Evolutionary conservation across 2,797 vertebrate species (phyloP).

Genomic region (Coilia nasus): DNA sequence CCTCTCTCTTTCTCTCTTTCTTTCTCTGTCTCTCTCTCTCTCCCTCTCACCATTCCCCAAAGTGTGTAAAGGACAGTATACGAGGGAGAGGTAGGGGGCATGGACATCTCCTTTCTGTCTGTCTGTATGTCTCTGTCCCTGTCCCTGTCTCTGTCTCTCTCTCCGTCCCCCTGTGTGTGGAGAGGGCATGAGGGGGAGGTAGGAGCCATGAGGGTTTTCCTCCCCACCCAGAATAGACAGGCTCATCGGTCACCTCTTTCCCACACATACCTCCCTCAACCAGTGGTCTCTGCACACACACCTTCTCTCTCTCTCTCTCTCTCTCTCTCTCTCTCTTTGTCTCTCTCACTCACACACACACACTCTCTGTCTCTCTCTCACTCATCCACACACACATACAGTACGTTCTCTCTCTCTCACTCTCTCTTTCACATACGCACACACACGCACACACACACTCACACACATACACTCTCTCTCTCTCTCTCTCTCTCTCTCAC

Average conservation of each 20-base stretch:
- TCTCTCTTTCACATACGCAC: no score
- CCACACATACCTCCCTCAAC: constrained; percentile 33
- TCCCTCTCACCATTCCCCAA: no score
- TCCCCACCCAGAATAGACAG: constrained; percentile 39
- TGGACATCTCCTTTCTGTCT: background rate
- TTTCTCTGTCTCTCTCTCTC: background rate
- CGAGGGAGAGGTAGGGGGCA: no score
- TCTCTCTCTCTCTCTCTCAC: no score
- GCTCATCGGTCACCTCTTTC: constrained; percentile 28
- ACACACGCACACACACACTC: no score
- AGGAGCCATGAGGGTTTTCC: constrained; percentile 38
- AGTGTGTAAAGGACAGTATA: no score
- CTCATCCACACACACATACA: no score
- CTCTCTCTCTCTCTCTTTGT: no score
- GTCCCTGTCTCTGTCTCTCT: background rate
- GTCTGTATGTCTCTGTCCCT: background rate
- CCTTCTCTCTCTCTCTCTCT: no score
- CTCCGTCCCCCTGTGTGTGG: background rate
- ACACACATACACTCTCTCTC: no score
- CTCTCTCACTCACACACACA: background rate
- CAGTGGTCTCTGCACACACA: constrained; percentile 19
- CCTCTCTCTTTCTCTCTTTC: background rate
- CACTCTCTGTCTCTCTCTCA: background rate
- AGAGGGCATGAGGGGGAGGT: background rate
- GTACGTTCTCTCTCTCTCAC: no score